Percentiles rank a stretch among this genome's conserved stretches.
phyloP scores from a whole-genome alignment of 2,797 vertebrate genomes.

The Pogonophryne albipinna region DNA sequence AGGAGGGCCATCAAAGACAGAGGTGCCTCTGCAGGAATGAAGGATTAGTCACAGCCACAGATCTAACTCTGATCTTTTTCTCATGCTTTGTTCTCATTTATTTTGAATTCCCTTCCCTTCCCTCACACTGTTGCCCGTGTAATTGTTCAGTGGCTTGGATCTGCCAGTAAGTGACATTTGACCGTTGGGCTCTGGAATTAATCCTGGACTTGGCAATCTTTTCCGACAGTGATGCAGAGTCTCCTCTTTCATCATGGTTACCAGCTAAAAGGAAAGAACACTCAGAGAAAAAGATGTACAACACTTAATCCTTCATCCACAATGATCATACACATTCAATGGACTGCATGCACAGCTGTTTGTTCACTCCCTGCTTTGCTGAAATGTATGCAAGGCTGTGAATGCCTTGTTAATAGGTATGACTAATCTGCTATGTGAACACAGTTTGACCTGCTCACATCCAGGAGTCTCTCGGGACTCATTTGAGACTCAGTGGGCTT shows the following conservation, averaged over 20 bases:
- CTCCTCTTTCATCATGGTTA: conserved; percentile 59
- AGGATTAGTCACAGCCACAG: conserved; percentile 83
- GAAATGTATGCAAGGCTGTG: conserved; percentile 42
- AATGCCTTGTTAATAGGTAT: conserved; percentile 63
- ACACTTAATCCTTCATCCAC: conserved; percentile 38
- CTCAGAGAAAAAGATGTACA: conserved; percentile 52
- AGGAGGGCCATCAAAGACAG: conserved; percentile 64
- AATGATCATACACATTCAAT: conserved; percentile 44
- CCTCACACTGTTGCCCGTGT: conserved; percentile 82
- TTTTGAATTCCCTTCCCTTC: conserved; percentile 62
- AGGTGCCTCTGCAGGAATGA: conserved; percentile 66
- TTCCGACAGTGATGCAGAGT: conserved; percentile 55
- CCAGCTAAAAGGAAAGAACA: conserved; percentile 36
- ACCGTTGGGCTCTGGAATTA: conserved; percentile 74
- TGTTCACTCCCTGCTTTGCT: conserved; percentile 51
- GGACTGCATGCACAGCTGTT: conserved; percentile 62
- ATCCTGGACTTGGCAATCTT: conserved; percentile 63
- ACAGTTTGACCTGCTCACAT: conserved; percentile 63
- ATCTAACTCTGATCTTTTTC: conserved; percentile 77
- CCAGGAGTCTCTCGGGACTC: conserved; percentile 42
- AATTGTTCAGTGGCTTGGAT: conserved; percentile 76
- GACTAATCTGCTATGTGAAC: conserved; percentile 78
- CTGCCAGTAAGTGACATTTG: conserved; percentile 75
- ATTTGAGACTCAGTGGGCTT: conserved; percentile 52
- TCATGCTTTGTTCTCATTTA: conserved; percentile 74